Percentiles rank a stretch among this genome's conserved stretches.
Evolutionary conservation across 2,797 vertebrate species (phyloP).

Genomic region (Pantherophis alleghaniensis): DNA sequence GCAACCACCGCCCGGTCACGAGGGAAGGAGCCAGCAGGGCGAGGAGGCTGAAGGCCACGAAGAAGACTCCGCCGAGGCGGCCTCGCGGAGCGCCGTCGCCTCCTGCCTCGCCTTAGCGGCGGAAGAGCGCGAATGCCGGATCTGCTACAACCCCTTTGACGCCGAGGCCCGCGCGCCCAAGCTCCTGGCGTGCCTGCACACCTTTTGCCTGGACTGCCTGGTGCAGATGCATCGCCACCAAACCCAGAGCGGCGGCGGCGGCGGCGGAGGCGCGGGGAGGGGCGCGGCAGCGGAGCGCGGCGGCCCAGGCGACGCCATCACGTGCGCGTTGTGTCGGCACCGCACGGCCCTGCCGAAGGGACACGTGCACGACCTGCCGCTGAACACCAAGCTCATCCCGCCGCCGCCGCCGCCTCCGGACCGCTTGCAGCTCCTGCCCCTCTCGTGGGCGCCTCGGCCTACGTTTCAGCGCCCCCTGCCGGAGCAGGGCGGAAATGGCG

Average conservation of each 20-base stretch:
- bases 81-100: background rate
- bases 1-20: background rate
- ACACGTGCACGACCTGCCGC: slow-evolving; percentile 85
- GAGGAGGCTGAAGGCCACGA: background rate
- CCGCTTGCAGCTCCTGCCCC: slow-evolving; percentile 80
- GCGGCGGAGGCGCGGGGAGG: slow-evolving; percentile 52
- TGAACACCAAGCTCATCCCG: slow-evolving; percentile 91
- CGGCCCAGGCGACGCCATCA: slow-evolving; percentile 47
- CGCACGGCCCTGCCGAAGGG: slow-evolving; percentile 89
- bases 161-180: slow-evolving; percentile 88
- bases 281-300: slow-evolving; percentile 61
- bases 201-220: slow-evolving; percentile 94
- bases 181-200: slow-evolving; percentile 93
- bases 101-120: background rate
- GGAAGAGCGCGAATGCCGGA: slow-evolving; percentile 90
- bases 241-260: slow-evolving; percentile 68
- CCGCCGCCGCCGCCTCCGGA: slow-evolving; percentile 77
- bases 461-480: slow-evolving; percentile 69
- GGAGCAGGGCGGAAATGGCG: slow-evolving; percentile 78
- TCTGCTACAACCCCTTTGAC: slow-evolving; percentile 96
- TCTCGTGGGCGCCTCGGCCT: slow-evolving; percentile 57
- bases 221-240: slow-evolving; percentile 87
- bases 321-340: slow-evolving; percentile 90
- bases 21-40: background rate
- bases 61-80: background rate